Conservation (phyloP, 2,888 invertebrate genomes). For the Perdita meconis region DNA sequence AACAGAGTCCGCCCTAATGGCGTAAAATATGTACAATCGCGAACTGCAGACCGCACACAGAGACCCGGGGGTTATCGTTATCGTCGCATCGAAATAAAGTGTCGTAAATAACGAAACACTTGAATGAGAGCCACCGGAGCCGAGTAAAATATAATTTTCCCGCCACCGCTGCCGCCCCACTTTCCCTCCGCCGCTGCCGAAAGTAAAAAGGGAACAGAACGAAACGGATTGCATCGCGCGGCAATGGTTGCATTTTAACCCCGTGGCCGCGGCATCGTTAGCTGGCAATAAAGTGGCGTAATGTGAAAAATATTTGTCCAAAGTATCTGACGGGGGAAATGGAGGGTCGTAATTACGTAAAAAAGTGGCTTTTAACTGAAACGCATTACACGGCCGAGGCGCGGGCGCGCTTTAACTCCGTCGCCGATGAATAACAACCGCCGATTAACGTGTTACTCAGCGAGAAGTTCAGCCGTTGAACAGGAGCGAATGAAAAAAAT, state of each 20-base stretch:
- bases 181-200: not conserved
- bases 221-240: constrained; percentile 6
- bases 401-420: constrained; percentile 28
- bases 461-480: constrained; percentile 9
- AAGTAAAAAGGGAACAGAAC: not conserved
- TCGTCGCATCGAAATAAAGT: constrained; percentile 20
- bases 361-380: constrained; percentile 51
- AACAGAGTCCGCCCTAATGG: too few relatives aligned
- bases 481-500: not conserved
- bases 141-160: constrained; percentile 15
- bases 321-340: constrained; percentile 42
- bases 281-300: constrained; percentile 45
- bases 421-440: constrained; percentile 45
- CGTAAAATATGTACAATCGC: not conserved
- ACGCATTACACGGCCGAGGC: constrained; percentile 35
- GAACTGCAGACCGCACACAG: not conserved
- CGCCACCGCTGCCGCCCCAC: not conserved
- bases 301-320: constrained; percentile 52
- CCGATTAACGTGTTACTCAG: constrained; percentile 50
- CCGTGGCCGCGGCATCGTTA: constrained; percentile 34
- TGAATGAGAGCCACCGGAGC: constrained; percentile 23
- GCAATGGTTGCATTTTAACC: constrained; percentile 12
- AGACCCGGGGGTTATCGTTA: not conserved
- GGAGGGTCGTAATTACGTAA: constrained; percentile 50
- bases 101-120: constrained; percentile 17